A percentile compares a stretch with the other conserved stretches of the same genome.
phyloP scores from a whole-genome alignment of 2,888 invertebrate genomes.

The Lepidochrysops patricia region DNA sequence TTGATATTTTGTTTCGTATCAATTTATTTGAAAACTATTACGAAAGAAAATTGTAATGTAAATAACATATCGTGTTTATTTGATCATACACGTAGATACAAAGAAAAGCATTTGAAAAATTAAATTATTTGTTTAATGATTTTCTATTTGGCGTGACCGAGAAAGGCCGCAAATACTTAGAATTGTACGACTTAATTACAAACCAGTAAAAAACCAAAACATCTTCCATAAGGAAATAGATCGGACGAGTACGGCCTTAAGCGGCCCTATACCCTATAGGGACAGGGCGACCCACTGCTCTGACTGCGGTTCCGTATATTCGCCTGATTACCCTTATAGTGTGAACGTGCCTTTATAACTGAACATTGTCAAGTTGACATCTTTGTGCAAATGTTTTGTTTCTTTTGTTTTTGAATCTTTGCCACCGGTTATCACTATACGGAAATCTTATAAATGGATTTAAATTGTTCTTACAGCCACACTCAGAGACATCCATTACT shows the following conservation, averaged over 20 bases:
- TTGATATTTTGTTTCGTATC: too few species aligned
- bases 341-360: slow-evolving; percentile 36
- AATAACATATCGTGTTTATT: too few species aligned
- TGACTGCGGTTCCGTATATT: slow-evolving; percentile 55
- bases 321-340: slow-evolving; percentile 52
- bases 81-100: too few species aligned
- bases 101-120: slow-evolving; percentile 1
- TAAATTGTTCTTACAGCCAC: too few species aligned
- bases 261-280: slow-evolving; percentile 35
- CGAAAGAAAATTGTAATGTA: not conserved
- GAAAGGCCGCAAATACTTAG: not conserved
- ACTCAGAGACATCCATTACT: too few species aligned
- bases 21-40: too few species aligned
- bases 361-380: slow-evolving; percentile 26
- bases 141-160: not conserved
- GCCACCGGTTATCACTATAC: too few species aligned
- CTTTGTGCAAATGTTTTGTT: too few species aligned
- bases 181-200: slow-evolving; percentile 7
- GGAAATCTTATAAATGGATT: too few species aligned
- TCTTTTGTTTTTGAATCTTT: too few species aligned
- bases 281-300: slow-evolving; percentile 45
- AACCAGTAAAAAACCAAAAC: slow-evolving; percentile 22
- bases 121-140: slow-evolving; percentile 6
- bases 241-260: slow-evolving; percentile 52
- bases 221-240: slow-evolving; percentile 34